Evolutionary conservation across 2,888 invertebrate genomes (phyloP), one percentile per base, ranked within the genome.

Genomic region (Patella caerulea): DNA sequence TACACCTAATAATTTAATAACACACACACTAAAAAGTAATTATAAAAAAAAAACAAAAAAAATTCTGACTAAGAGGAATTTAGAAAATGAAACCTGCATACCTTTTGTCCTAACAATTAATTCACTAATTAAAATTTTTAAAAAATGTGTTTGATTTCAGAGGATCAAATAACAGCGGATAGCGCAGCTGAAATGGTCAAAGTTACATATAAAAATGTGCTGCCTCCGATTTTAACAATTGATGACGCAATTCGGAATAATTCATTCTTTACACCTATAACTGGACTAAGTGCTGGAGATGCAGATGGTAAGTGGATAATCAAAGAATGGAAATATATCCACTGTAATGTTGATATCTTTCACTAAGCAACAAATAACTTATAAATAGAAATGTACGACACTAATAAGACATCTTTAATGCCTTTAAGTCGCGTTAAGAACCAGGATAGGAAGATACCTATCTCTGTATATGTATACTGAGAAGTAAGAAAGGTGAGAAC

Each of bases 171-270:
- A n/a, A 82, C 81, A 5, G 92, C 92, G 0, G 79, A 85, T 9
- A 81, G 83, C n/a, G 92, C 90, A 12, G 90, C 90, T 0, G 81
- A 83, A 12, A 77, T 84, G 75, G 92, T 92, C 0, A 86, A 89
- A 78, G 90, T 92, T 5, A 88, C 85, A 0, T 92, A 92, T 85
- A 87, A 82, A 9, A 85, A 91, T 77, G 81, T 89, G 1, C 80
- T 90, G 81, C 84, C 84, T 19, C 92, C 92, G 0, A 83, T 92
- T 24, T 78, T 91, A 4, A 85, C 85, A 56, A 84, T 92, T 15
- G 82, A 85, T 53, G 89, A 91, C 5, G 92, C 90, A 19, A 85
- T 92, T 3, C 65, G 83, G 54, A 81, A 86, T 56, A 79, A 84
- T 24, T 87, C 88, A 0, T 89, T 89, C 83, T 88, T 87, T 71